Evolutionary conservation across 2,113 vertebrate genomes (phyloP).

Genomic region (Noctilio leporinus): DNA sequence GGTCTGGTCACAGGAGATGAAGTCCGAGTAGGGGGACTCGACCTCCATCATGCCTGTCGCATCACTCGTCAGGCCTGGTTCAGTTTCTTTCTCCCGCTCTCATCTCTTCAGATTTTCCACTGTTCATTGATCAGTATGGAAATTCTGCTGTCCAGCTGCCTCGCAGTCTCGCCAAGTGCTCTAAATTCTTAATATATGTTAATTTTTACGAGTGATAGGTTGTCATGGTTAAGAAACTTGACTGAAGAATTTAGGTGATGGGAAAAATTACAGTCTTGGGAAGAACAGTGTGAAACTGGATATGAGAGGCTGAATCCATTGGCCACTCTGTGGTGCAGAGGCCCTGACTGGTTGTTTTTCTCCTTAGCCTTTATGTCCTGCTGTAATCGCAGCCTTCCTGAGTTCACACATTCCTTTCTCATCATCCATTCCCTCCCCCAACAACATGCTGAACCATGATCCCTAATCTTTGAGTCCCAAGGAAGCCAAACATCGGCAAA

Average conservation of each 20-base stretch:
- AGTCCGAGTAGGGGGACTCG: conserved; percentile 94
- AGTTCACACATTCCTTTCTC: neutral
- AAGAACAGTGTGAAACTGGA: neutral
- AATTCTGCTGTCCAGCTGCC: no score
- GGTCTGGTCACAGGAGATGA: conserved; percentile 93
- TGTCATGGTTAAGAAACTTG: neutral
- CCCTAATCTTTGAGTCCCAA: neutral
- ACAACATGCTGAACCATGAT: neutral
- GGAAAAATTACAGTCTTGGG: neutral
- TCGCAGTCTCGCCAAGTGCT: no score
- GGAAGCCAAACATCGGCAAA: neutral
- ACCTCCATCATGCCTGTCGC: conserved; percentile 93
- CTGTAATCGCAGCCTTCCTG: neutral
- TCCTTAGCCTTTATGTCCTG: neutral
- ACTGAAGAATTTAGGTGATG: neutral
- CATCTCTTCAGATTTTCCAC: no score
- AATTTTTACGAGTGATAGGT: neutral
- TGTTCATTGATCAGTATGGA: no score
- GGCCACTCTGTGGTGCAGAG: neutral
- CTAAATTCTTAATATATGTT: neutral
- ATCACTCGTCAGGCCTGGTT: conserved; percentile 83
- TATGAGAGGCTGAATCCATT: neutral
- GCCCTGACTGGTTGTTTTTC: accelerated
- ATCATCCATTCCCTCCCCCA: neutral
- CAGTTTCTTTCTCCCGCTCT: no score